phyloP scores from a whole-genome alignment of 2,888 invertebrate species.

The Diplazon laetatorius region DNA sequence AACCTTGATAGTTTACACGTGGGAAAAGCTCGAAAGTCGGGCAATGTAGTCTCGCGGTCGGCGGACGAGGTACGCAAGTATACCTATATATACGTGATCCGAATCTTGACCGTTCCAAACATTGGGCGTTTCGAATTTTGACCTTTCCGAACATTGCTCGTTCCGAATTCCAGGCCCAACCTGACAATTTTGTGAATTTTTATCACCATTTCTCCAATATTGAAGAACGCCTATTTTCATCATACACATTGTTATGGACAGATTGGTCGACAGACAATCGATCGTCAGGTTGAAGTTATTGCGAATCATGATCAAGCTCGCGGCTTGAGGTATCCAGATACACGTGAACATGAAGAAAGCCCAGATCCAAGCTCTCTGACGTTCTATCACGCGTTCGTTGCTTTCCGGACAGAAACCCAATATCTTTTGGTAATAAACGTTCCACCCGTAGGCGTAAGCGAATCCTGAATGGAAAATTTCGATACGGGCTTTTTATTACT shows the following conservation, averaged over 20 bases:
- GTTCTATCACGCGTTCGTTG: slow-evolving; percentile 32
- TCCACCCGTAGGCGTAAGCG: slow-evolving; percentile 68
- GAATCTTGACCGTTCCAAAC: too few relatives aligned
- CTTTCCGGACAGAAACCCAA: slow-evolving; percentile 60
- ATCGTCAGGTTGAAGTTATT: slow-evolving; percentile 65
- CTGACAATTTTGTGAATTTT: too few relatives aligned
- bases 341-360: not conserved
- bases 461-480: slow-evolving; percentile 58
- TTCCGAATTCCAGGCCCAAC: too few relatives aligned
- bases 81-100: too few relatives aligned
- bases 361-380: slow-evolving; percentile 12
- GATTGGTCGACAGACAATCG: slow-evolving; percentile 69
- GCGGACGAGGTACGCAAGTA: too few relatives aligned
- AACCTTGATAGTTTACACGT: too few relatives aligned
- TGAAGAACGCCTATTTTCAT: slow-evolving; percentile 66
- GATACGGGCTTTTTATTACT: too few relatives aligned
- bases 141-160: too few relatives aligned
- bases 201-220: slow-evolving; percentile 65
- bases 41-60: too few relatives aligned
- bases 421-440: slow-evolving; percentile 66
- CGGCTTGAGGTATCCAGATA: slow-evolving; percentile 55
- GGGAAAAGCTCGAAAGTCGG: too few relatives aligned
- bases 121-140: too few relatives aligned
- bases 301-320: slow-evolving; percentile 50
- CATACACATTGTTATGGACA: slow-evolving; percentile 63